Evolutionary conservation across 2,888 invertebrate species (phyloP), one percentile per base, ranked within the genome.

Genomic region (Caenorhabditis sp.): DNA sequence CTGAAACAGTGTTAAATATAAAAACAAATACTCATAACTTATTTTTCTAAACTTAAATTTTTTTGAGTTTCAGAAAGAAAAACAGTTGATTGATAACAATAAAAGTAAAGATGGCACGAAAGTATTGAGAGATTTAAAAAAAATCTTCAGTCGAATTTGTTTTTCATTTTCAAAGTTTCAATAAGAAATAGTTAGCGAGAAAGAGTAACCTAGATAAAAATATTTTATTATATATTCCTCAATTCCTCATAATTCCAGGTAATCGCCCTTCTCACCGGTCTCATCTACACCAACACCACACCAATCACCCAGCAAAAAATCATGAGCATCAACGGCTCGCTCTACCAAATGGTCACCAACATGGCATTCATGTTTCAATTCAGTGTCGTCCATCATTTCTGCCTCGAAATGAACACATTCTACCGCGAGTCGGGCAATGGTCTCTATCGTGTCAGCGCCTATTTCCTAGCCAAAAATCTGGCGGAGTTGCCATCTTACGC

Each of bases 361-460:
- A 94, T 95, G 93, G 95, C 95, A 4, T 95, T 96, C 89, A 93
- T 94, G 87, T 95, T 95, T 89, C 92, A 94, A n/a, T 95, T 95
- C 87, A 93, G 94, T 69, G 95, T 95, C 38, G 93, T 95, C 72
- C 93, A 93, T 89, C 70, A 75, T 59, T 78, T 81, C 53, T 74
- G 75, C 26, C 91, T 93, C 0, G 95, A 96, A 88, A 90, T 95
- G 52, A 94, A 94, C 0, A 92, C 95, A 73, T 95, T 95, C 88
- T 90, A 95, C 79, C 90, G 95, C 8, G 96, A 96, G 88, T 93
- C 95, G 83, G 91, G 92, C 75, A 94, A 93, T 86, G 94, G 94
- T 50, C 93, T 96, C 91, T 96, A 97, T 86, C 91, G 95, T 60
- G 93, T 93, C 0, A 94, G 94, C 83, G 92, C 95, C 0, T 96